Evolutionary conservation across 2,888 invertebrate species (phyloP), one percentile per base, ranked within the genome.

Genomic region (Choreutis nemorana): DNA sequence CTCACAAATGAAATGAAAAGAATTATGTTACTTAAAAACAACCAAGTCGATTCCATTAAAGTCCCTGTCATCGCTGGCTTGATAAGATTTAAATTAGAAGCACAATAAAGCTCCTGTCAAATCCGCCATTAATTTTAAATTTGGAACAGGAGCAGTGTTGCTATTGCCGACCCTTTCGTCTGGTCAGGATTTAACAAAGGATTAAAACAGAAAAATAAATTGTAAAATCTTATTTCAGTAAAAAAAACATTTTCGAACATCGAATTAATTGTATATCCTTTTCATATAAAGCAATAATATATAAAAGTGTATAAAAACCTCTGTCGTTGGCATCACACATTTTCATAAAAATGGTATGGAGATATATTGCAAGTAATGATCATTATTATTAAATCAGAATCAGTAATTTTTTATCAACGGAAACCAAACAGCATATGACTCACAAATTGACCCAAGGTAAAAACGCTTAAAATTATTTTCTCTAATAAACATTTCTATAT

Each of bases 51-150:
- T 70, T 65, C 77, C 75, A 78, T 77, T 78, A 78, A n/a, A 62
- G 61, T 40, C 64, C 62, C 77, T 77, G 77, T 78, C 77, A 77
- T 75, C 77, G 70, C 60, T 44, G 42, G 50, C 60, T 64, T 77
- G 75, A 78, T 77, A 78, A 72, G 77, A 75, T 75, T 77, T 73
- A 75, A 77, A 77, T 77, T 77, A 77, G 70, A 62, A 63, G 49
- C 64, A 70, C 70, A 77, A 78, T 77, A 77, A 73, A 55, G 70
- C 68, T 67, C 63, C 77, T 77, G 77, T 78, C 77, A 78, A 77
- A 78, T 72, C 55, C 68, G 73, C 75, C 73, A 77, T 77, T 77
- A 77, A 75, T 77, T 65, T 60, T 50, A 48, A 63, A 65, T 70
- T 68, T 63, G 60, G 72, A 73, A 77, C 77, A 63, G 75, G 66